Evolutionary conservation across 1,140 invertebrate genomes (phyloP), one percentile per base, ranked within the genome.

Genomic region (Penaeus chinensis): DNA sequence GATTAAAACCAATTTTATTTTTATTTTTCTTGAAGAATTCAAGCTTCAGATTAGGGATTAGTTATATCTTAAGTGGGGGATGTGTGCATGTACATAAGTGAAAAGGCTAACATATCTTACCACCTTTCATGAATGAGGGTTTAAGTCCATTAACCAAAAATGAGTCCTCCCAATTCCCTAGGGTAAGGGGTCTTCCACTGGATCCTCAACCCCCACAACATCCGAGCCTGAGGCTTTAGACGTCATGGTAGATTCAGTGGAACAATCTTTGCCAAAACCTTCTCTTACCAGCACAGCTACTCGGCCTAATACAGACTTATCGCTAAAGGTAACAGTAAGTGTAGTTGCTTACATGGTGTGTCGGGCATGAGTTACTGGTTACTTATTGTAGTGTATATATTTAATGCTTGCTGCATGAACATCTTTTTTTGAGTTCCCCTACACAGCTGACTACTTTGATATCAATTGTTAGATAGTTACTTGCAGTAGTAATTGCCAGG

Each of bases 231-330:
- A 92, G 85, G 85, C 90, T 81, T 89, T 89, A 79, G 89, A 90
- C 66, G 84, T 85, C 37, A 91, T 91, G 84, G 88, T 90, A 69
- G 90, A 91, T 65, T 85, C 90, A 62, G 89, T 88, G 69, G 88
- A 90, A 79, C 89, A 89, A 42, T 66, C 83, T 69, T 42, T 84
- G 37, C 87, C 62, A 76, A 83, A 83, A 47, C 82, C 65, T 69
- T 81, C 85, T 84, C 60, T 65, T 77, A 79, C 76, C 88, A 89
- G 84, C 84, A 82, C 86, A 90, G 92, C 91, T 91, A 91, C 92
- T 92, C 95, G 94, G 93, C 93, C 94, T 89, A 94, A 94, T 92
- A 93, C 94, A 91, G 94, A 94, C 90, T 94, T 95, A 92, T 94
- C 94, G 89, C 92, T 95, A 89, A 94, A 95, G 94, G 94, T 95